Evolutionary conservation across 1,140 invertebrate genomes (phyloP).

Genomic region (Drosophila burlai): DNA sequence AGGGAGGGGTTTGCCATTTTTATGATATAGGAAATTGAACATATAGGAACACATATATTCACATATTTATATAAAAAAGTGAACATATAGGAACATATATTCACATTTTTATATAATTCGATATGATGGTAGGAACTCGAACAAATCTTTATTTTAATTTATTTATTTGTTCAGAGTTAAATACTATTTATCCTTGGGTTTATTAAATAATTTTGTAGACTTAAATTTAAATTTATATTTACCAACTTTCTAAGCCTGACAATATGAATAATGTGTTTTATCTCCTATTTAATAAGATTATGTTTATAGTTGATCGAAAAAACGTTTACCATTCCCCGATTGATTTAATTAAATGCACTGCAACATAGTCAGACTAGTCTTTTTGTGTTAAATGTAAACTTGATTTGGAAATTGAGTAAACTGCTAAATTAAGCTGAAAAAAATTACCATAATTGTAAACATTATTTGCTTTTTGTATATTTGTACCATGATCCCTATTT

Average conservation of each 20-base stretch:
- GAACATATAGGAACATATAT: too few relatives aligned
- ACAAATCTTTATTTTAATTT: too few relatives aligned
- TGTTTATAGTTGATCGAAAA: not conserved
- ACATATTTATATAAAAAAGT: not conserved
- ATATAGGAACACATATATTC: not conserved
- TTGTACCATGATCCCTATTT: constrained; percentile 1
- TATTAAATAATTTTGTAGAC: not conserved
- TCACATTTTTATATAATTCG: constrained; percentile 1
- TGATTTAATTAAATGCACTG: constrained; percentile 11
- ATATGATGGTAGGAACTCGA: not conserved
- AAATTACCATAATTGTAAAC: constrained; percentile 18
- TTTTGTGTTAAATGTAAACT: constrained; percentile 1
- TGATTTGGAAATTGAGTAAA: constrained; percentile 13
- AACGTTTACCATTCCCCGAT: not conserved
- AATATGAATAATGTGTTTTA: not conserved
- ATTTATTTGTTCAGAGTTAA: too few relatives aligned
- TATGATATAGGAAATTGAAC: not conserved
- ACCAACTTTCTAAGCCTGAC: too few relatives aligned
- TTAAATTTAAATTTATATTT: too few relatives aligned
- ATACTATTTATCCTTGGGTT: not conserved
- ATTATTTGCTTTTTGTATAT: constrained; percentile 28
- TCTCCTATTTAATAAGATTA: not conserved
- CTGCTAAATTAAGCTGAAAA: constrained; percentile 3
- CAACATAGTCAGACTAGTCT: not conserved
- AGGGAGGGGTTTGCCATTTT: not conserved